Conservation (phyloP, 2,113 vertebrate species). For the Sinocyclocheilus rhinocerous region DNA sequence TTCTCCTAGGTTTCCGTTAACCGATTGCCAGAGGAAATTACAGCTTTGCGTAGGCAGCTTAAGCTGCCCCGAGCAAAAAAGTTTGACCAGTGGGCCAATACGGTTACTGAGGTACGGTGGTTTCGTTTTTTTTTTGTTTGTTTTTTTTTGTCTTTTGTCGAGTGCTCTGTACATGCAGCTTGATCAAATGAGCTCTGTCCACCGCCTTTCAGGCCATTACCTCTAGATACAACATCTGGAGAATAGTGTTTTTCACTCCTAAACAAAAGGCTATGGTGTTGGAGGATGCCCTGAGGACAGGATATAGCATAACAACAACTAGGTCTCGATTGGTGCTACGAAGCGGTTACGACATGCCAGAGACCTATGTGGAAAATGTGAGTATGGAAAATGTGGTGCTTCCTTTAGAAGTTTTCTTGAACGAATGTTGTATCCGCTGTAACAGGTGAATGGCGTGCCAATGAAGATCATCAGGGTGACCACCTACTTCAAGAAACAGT, state of each 20-base stretch:
- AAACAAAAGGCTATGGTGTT: constrained; percentile 66
- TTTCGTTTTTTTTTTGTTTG: background rate
- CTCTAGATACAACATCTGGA: constrained; percentile 68
- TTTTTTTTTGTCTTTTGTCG: background rate
- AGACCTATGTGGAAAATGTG: constrained; percentile 70
- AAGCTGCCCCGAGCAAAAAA: accelerated
- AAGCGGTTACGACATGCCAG: constrained; percentile 67
- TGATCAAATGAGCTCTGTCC: background rate
- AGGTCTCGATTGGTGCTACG: constrained; percentile 67
- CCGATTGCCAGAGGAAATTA: constrained; percentile 63
- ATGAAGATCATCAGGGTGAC: constrained; percentile 80
- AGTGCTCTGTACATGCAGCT: too few relatives aligned
- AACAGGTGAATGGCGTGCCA: constrained; percentile 74
- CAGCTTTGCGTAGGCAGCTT: constrained; percentile 26
- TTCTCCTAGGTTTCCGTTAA: constrained; percentile 76
- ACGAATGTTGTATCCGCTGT: background rate
- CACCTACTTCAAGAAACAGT: constrained; percentile 69
- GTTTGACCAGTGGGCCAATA: background rate
- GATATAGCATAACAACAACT: constrained; percentile 64
- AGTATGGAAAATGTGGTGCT: constrained; percentile 1
- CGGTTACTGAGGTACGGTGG: background rate
- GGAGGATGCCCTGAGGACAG: constrained; percentile 67
- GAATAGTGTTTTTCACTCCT: constrained; percentile 71
- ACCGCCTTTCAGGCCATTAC: constrained; percentile 10
- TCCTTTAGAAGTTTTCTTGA: background rate